Conservation (phyloP, 2,797 vertebrate genomes). For the Chelon auratus region DNA sequence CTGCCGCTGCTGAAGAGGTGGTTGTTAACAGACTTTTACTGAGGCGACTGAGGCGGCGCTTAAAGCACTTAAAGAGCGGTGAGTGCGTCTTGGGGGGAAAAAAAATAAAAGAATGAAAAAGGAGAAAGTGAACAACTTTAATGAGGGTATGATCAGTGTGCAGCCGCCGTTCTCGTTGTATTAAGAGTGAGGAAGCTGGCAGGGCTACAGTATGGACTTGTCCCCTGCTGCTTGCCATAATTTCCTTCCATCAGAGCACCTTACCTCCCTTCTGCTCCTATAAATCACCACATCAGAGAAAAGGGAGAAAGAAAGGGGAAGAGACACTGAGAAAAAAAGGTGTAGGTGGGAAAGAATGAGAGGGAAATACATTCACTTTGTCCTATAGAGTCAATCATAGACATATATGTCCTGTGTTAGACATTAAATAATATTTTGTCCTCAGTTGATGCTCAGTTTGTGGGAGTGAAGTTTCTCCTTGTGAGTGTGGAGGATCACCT, state of each 20-base stretch:
- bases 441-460: conserved; percentile 16
- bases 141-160: conserved; percentile 74
- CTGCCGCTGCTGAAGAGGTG: conserved; percentile 64
- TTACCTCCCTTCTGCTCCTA: conserved; percentile 39
- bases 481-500: conserved; percentile 50
- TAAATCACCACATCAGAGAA: conserved; percentile 32
- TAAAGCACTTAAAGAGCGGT: conserved; percentile 67
- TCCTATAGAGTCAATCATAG: background rate
- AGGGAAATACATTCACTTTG: conserved; percentile 2
- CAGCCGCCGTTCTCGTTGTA: conserved; percentile 51
- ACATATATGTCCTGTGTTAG: background rate
- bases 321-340: background rate
- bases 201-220: conserved; percentile 36
- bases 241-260: conserved; percentile 60
- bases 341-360: background rate
- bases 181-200: conserved; percentile 33
- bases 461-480: conserved; percentile 12
- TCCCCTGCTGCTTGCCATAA: conserved; percentile 59
- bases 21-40: conserved; percentile 65
- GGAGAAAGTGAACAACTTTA: conserved; percentile 69
- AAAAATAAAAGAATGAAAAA: conserved; percentile 53
- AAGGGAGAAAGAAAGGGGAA: conserved; percentile 1
- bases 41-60: conserved; percentile 39
- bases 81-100: conserved; percentile 42
- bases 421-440: background rate